Conservation (phyloP, 2,797 vertebrate species). For the Sebastes elongatus region DNA sequence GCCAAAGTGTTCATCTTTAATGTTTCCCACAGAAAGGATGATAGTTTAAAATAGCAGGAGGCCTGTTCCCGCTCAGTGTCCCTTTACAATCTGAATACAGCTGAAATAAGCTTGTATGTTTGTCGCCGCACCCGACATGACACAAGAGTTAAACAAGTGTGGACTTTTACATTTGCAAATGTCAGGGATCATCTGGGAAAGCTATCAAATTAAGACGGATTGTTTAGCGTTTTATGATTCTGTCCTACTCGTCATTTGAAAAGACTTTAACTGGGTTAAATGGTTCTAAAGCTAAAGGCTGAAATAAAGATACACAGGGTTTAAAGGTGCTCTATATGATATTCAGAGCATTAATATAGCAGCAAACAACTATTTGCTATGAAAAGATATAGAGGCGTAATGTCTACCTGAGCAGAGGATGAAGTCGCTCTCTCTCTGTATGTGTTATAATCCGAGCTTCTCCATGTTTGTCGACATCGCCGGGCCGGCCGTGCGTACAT, state of each 20-base stretch:
- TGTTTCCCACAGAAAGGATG: neutral
- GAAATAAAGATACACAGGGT: no score
- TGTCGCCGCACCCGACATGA: neutral
- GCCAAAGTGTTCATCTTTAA: constrained; percentile 4
- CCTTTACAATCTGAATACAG: constrained; percentile 15
- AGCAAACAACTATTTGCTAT: no score
- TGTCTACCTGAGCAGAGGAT: no score
- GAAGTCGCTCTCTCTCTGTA: no score
- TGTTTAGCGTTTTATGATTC: neutral
- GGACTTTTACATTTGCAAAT: neutral
- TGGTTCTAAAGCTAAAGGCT: no score
- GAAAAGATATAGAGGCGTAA: no score
- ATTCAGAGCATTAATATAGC: no score
- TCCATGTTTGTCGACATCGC: no score
- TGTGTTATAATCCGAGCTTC: no score
- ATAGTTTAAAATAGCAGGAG: neutral
- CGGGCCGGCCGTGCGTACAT: no score
- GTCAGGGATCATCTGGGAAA: neutral
- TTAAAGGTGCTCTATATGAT: no score
- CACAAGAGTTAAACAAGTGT: neutral
- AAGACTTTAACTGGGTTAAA: no score
- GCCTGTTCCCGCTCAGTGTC: neutral
- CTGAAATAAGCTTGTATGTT: constrained; percentile 1
- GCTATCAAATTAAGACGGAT: neutral
- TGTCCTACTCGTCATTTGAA: neutral